These are phyloP conservation scores for Toxotes lorentzi DNA, from an alignment of 2,797 vertebrate species.

Conservation along the genomic window DNA sequence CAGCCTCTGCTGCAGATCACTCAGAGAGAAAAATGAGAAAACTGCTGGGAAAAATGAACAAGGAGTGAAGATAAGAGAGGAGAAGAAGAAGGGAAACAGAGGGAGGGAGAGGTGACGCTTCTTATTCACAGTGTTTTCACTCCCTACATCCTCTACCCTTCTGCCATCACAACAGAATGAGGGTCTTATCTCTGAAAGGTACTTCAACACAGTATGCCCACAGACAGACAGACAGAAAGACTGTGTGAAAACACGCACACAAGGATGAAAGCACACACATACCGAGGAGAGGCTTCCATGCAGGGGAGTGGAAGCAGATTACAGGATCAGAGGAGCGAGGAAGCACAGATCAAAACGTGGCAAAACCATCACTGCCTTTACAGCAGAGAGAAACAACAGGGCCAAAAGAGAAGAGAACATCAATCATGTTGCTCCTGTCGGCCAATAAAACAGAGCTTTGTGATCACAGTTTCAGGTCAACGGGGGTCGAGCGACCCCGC, in stretches of 20 bases:
- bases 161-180: constrained; percentile 62
- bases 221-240: constrained; percentile 65
- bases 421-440: constrained; percentile 65
- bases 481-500: constrained; percentile 51
- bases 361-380: constrained; percentile 43
- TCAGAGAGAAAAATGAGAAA: constrained; percentile 24
- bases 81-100: constrained; percentile 34
- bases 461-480: constrained; percentile 73
- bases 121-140: constrained; percentile 53
- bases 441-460: constrained; percentile 66
- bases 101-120: constrained; percentile 51
- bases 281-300: constrained; percentile 51
- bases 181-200: constrained; percentile 77
- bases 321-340: constrained; percentile 60
- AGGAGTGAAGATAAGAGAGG: constrained; percentile 47
- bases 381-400: constrained; percentile 58
- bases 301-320: constrained; percentile 67
- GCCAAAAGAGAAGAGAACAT: constrained; percentile 53
- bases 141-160: constrained; percentile 51
- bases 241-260: constrained; percentile 67
- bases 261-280: constrained; percentile 68
- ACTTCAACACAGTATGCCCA: constrained; percentile 74
- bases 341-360: constrained; percentile 59
- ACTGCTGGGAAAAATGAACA: constrained; percentile 30
- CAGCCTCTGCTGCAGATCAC: constrained; percentile 36